A percentile compares a stretch with the other conserved stretches of the same genome.
phyloP scores from a whole-genome alignment of 1,140 invertebrate species.

The Araneus ventricosus region DNA sequence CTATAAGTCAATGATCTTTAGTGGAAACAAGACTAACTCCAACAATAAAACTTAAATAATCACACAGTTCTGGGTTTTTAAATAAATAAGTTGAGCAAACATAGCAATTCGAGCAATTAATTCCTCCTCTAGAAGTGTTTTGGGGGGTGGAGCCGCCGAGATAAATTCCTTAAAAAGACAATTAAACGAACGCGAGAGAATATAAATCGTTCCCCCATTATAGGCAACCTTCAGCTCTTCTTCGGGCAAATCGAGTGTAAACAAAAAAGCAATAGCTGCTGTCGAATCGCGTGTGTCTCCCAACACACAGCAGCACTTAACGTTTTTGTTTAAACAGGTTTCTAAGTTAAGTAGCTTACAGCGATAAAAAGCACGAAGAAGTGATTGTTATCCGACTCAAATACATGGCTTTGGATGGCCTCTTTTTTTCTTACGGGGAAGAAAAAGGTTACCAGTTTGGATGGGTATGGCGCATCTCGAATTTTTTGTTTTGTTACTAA shows the following conservation, averaged over 20 bases:
- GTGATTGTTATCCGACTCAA: background rate
- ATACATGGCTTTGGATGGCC: background rate
- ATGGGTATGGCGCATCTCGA: background rate
- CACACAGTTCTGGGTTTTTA: background rate
- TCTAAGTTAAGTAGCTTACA: conserved; percentile 4
- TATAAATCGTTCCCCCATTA: background rate
- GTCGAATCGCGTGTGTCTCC: background rate
- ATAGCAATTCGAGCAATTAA: background rate
- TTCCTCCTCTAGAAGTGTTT: background rate
- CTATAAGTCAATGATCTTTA: no score
- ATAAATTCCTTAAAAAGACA: background rate
- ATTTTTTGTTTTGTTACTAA: background rate
- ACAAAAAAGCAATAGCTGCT: background rate
- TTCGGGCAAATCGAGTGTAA: background rate
- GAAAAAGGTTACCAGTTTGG: background rate
- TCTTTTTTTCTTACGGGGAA: background rate
- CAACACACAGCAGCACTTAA: conserved; percentile 9
- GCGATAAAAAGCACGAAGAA: background rate
- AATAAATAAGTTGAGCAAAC: background rate
- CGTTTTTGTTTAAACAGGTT: conserved; percentile 37
- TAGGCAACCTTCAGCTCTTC: background rate
- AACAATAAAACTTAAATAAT: background rate
- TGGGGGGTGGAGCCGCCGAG: background rate
- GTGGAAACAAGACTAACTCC: background rate
- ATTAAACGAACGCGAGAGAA: background rate